A percentile compares a stretch with the other conserved stretches of the same genome.
These are phyloP conservation scores for Styela plicata DNA, from an alignment of 23 tunicate species.

Conservation along the genomic window DNA sequence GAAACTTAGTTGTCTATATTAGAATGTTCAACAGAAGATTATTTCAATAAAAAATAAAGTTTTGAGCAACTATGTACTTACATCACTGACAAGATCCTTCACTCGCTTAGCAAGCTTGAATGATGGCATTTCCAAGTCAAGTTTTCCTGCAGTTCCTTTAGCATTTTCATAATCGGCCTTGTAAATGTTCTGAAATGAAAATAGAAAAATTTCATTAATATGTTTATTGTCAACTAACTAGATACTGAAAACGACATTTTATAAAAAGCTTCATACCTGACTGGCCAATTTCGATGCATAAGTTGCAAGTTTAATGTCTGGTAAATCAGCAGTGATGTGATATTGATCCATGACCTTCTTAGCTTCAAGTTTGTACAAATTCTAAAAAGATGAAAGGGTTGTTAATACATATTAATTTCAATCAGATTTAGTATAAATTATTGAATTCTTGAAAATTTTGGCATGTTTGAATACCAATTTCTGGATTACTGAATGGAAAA, in stretches of 20 bases:
- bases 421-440: no score
- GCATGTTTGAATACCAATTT: background rate
- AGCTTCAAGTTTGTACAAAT: constrained; percentile 95
- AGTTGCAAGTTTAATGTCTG: constrained; percentile 70
- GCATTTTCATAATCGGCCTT: constrained; percentile 45
- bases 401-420: no score
- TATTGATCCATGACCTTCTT: constrained; percentile 81
- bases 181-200: constrained; percentile 62
- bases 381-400: no score
- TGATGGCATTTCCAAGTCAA: constrained; percentile 56
- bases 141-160: constrained; percentile 71
- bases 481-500: no score
- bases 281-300: constrained; percentile 56
- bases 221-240: background rate
- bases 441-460: no score
- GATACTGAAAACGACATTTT: background rate
- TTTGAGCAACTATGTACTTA: no score
- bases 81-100: constrained; percentile 57
- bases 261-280: constrained; percentile 60
- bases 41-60: no score
- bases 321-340: constrained; percentile 91
- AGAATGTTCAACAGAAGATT: no score
- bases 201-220: background rate
- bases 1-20: no score
- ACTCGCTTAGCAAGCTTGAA: constrained; percentile 56